Percentiles rank a stretch among this genome's conserved stretches.
Evolutionary conservation across 2,888 invertebrate species (phyloP).

Genomic region (Rotaria socialis): DNA sequence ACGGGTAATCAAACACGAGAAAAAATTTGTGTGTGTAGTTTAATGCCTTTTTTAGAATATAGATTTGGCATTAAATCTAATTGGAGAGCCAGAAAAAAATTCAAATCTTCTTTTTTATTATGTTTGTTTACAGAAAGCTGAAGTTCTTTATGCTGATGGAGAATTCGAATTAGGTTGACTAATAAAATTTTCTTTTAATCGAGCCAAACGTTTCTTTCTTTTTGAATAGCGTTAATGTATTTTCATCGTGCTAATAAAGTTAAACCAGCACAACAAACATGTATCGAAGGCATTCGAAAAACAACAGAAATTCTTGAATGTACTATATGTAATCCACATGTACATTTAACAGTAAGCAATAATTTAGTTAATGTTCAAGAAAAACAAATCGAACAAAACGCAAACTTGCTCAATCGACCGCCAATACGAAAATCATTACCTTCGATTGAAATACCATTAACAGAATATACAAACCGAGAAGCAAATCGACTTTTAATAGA

Average conservation of each 20-base stretch:
- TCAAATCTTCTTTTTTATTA: neutral
- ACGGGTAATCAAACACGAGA: neutral
- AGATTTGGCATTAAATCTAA: neutral
- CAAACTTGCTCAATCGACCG: neutral
- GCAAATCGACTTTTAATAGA: neutral
- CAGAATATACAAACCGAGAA: neutral
- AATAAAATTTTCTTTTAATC: neutral
- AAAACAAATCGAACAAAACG: neutral
- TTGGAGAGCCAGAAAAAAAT: neutral
- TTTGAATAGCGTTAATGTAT: neutral
- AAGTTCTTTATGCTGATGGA: constrained; percentile 33
- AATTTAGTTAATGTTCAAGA: neutral
- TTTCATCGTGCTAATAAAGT: constrained; percentile 36
- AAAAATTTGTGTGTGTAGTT: neutral
- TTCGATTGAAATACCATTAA: neutral
- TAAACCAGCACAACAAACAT: neutral
- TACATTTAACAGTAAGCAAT: neutral
- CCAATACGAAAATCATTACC: neutral
- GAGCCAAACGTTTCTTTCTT: no score
- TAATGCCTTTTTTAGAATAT: neutral
- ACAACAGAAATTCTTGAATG: constrained; percentile 27
- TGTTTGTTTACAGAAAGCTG: constrained; percentile 28
- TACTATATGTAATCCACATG: constrained; percentile 23
- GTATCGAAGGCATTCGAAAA: neutral
- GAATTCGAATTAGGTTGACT: constrained; percentile 29